Base-by-base conservation (phyloP, 1,140 invertebrate genomes). In the Lineus longissimus region DNA sequence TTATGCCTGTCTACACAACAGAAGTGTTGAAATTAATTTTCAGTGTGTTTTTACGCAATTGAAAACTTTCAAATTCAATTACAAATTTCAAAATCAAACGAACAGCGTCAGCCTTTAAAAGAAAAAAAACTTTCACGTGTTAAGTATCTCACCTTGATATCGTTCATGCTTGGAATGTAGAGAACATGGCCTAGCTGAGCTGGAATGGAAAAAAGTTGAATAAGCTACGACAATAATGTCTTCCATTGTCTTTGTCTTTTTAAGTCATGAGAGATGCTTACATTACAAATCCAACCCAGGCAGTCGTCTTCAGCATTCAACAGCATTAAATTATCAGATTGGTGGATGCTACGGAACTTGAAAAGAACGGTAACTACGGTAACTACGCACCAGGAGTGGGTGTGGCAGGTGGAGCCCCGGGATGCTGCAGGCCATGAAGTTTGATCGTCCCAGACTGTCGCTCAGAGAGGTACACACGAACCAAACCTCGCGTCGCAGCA, bases 381-480 rank as follows among this genome's bases (percentile, higher is more conserved):
- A 61, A 43, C n/a, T 29, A 25, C 55, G 41, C 66, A 76, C 75
- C 75, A 69, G 73, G 69, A 17, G 72, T 74, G 31, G 76, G 76
- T 19, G 76, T 77, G n/a, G 73, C 72, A n/a, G 76, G 76, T 1
- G 76, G 76, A 19, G 76, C 76, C 68, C 75, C 71, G 31, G 76
- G 76, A 45, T 72, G 56, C 23, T 67, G 69, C 54, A 70, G 64
- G 22, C 76, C 76, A 63, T 63, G 69, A 31, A 75, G 73, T 33
- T 62, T 70, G 27, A 76, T 59, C 30, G 57, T 64, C 17, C 71
- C 70, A 1, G 73, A 76, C 59, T 79, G 77, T 59, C 67, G 74
- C 19, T 79, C 73, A 2, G 76, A 77, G 59, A 74, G 65, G 60
- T 68, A 77, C 17, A 79, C 56, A 4, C 25, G n/a, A 7, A n/a